phyloP scores from a whole-genome alignment of 2,113 vertebrate species.

The Potamarius usumacintae region DNA sequence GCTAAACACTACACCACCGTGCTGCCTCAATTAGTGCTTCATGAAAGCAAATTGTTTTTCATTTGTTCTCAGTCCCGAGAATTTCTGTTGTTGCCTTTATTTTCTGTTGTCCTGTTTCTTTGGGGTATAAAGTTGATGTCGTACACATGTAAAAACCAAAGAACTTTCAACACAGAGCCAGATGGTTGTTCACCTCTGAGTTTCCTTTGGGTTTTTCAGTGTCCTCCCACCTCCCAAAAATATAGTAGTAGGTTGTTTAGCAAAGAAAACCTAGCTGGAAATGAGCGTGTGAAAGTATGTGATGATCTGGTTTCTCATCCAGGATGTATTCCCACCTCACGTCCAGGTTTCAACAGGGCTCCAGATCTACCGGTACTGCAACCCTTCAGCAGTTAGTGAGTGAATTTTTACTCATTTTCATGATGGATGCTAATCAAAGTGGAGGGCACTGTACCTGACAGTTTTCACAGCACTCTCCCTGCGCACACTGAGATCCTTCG shows the following conservation, averaged over 20 bases:
- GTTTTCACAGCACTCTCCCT: conserved; percentile 78
- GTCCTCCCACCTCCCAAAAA: neutral
- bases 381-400: neutral
- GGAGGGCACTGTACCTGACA: conserved; percentile 75
- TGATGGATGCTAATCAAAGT: too few species aligned
- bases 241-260: neutral
- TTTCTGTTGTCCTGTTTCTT: neutral
- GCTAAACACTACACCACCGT: neutral
- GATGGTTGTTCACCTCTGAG: neutral
- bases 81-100: neutral
- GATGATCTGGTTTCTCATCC: neutral
- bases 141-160: neutral
- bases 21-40: neutral
- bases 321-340: neutral
- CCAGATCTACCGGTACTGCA: neutral
- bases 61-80: neutral
- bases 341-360: neutral
- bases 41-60: neutral
- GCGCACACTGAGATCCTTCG: conserved; percentile 75
- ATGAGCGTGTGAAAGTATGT: neutral
- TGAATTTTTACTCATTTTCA: neutral
- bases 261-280: neutral
- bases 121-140: neutral
- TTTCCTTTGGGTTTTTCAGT: neutral
- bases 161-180: neutral